Evolutionary conservation across 2,797 vertebrate genomes (phyloP).

Genomic region (Ptychobarbus kaznakovi): DNA sequence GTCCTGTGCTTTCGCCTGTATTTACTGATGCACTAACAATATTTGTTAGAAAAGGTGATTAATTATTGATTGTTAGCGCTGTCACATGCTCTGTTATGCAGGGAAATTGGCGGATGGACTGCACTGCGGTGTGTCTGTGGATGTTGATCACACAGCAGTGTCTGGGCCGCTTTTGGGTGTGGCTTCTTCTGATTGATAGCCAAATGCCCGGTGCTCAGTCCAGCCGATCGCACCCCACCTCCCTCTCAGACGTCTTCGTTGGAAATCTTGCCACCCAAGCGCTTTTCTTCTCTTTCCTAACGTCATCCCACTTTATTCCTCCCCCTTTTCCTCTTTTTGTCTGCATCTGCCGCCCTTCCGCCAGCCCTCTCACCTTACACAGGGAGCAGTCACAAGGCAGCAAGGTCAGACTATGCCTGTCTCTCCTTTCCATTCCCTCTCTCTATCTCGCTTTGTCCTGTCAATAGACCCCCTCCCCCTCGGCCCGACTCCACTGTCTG

Average conservation of each 20-base stretch:
- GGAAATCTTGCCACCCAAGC: slow-evolving; percentile 56
- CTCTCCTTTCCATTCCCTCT: slow-evolving; percentile 64
- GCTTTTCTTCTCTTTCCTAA: slow-evolving; percentile 53
- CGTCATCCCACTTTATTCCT: slow-evolving; percentile 58
- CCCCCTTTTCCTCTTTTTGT: slow-evolving; percentile 42
- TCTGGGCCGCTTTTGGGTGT: slow-evolving; percentile 62
- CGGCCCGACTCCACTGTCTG: slow-evolving; percentile 14
- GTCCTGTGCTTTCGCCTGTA: not conserved
- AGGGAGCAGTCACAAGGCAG: slow-evolving; percentile 71
- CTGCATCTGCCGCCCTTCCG: slow-evolving; percentile 66
- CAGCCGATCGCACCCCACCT: slow-evolving; percentile 38
- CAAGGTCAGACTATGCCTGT: slow-evolving; percentile 77
- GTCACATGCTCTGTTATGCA: slow-evolving; percentile 48
- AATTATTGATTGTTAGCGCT: slow-evolving; percentile 54
- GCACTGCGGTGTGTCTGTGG: slow-evolving; percentile 50
- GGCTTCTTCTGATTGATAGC: slow-evolving; percentile 71
- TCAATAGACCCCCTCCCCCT: slow-evolving; percentile 25
- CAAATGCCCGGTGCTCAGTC: slow-evolving; percentile 57
- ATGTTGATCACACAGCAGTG: slow-evolving; percentile 59
- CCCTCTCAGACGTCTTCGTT: slow-evolving; percentile 49
- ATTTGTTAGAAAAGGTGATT: slow-evolving; percentile 40
- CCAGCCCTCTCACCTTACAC: slow-evolving; percentile 60
- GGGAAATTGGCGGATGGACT: slow-evolving; percentile 54
- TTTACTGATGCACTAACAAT: slow-evolving; percentile 25
- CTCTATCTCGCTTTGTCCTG: slow-evolving; percentile 13